Evolutionary conservation across 2,888 invertebrate genomes (phyloP).

Genomic region (Mellilla xanthometata): DNA sequence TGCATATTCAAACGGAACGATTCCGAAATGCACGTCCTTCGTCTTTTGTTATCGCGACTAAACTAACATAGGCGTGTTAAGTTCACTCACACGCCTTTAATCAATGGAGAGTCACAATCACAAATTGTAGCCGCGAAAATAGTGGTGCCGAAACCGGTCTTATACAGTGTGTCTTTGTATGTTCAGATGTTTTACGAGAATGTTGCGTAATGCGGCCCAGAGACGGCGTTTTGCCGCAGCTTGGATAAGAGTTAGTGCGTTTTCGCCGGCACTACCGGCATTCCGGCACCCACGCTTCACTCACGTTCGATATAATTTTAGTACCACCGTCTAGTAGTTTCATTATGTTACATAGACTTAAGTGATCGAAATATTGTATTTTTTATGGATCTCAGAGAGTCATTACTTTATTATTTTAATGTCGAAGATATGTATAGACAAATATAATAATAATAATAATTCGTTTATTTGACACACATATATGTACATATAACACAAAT

Average conservation of each 20-base stretch:
- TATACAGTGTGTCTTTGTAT: constrained; percentile 45
- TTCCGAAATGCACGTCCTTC: constrained; percentile 54
- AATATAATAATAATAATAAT: no score
- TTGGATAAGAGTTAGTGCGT: neutral
- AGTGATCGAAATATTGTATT: no score
- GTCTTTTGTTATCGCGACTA: constrained; percentile 62
- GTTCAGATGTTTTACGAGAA: constrained; percentile 49
- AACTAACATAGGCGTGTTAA: constrained; percentile 58
- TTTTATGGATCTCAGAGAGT: no score
- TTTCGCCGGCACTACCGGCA: constrained; percentile 48
- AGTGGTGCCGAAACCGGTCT: constrained; percentile 59
- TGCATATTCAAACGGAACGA: constrained; percentile 20
- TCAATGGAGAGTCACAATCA: constrained; percentile 51
- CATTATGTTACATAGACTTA: no score
- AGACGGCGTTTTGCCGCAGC: constrained; percentile 51
- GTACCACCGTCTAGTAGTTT: constrained; percentile 39
- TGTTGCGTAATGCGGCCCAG: constrained; percentile 54
- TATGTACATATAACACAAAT: no score
- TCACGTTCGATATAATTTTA: constrained; percentile 62
- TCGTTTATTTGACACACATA: no score
- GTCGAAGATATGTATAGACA: no score
- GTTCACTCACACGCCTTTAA: constrained; percentile 50
- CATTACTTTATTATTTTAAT: no score
- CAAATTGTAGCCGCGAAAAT: constrained; percentile 56
- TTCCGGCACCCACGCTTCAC: constrained; percentile 43